A percentile compares a stretch with the other conserved stretches of the same genome.
phyloP scores from a whole-genome alignment of 2,888 invertebrate species.

The Uropetala carovei region DNA sequence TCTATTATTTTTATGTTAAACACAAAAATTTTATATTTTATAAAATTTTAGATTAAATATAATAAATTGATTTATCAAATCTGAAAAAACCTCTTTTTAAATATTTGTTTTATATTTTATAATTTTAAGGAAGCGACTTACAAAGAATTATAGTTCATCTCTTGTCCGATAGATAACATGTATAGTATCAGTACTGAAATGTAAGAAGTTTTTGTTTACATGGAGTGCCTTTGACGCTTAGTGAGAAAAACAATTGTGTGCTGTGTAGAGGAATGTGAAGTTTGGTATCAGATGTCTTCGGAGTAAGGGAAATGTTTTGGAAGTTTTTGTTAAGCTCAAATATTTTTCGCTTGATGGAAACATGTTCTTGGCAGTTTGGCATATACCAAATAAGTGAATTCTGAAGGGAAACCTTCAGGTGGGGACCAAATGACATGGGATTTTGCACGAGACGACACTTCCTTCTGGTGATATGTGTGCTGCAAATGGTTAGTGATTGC shows the following conservation, averaged over 20 bases:
- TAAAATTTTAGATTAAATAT: neutral
- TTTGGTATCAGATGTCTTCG: neutral
- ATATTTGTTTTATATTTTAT: neutral
- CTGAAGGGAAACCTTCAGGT: constrained; percentile 46
- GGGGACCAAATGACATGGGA: constrained; percentile 61
- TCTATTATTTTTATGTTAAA: neutral
- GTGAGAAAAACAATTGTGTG: neutral
- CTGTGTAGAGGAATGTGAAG: neutral
- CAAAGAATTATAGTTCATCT: neutral
- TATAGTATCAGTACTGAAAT: neutral
- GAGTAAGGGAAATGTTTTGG: neutral
- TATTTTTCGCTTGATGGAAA: neutral
- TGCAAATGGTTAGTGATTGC: constrained; percentile 62
- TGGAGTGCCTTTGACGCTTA: neutral
- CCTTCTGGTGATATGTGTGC: constrained; percentile 60
- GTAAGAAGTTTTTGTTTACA: neutral
- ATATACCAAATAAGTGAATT: constrained; percentile 33
- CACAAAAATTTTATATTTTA: neutral
- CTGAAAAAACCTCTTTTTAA: too few species aligned
- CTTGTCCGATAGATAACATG: neutral
- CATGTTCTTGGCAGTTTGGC: constrained; percentile 24
- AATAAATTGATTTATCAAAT: too few species aligned
- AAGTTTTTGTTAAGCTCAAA: constrained; percentile 19
- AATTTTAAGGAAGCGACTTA: too few species aligned
- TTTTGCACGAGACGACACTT: constrained; percentile 64